A percentile compares a stretch with the other conserved stretches of the same genome.
Evolutionary conservation across 2,888 invertebrate species (phyloP).

Genomic region (Nemotelus pantherinus): DNA sequence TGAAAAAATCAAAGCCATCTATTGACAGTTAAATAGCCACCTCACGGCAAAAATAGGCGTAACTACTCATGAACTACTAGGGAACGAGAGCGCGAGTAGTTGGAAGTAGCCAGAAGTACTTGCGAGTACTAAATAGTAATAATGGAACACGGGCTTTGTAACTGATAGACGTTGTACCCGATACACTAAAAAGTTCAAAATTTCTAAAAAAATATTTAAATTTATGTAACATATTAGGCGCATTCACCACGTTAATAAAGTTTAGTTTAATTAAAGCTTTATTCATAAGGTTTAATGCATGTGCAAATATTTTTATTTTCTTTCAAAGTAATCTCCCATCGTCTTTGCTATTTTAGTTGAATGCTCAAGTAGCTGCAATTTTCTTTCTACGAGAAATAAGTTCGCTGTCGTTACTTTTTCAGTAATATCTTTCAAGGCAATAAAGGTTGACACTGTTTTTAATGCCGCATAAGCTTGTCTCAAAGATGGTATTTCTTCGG

Average conservation of each 20-base stretch:
- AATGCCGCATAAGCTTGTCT: conserved; percentile 6
- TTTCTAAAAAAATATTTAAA: not conserved
- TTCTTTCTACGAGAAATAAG: not conserved
- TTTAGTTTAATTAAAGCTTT: not conserved
- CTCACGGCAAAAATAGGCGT: too few relatives aligned
- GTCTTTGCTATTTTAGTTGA: not conserved
- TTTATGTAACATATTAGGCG: not conserved
- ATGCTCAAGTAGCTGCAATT: not conserved
- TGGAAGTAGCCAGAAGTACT: too few relatives aligned
- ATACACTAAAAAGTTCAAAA: not conserved
- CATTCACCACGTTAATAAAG: not conserved
- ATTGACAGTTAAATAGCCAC: too few relatives aligned
- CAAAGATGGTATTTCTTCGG: not conserved
- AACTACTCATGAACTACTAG: too few relatives aligned
- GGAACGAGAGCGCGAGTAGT: too few relatives aligned
- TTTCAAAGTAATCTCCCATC: not conserved
- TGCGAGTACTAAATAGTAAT: too few relatives aligned
- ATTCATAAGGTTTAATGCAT: not conserved
- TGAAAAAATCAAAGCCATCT: too few relatives aligned
- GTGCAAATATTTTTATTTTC: too few relatives aligned
- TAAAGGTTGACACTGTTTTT: conserved; percentile 8
- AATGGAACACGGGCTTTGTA: not conserved
- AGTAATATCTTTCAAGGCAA: not conserved
- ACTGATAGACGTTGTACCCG: not conserved
- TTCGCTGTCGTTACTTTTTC: not conserved